Evolutionary conservation across 2,888 invertebrate genomes (phyloP).

Genomic region (Callosobruchus maculatus): DNA sequence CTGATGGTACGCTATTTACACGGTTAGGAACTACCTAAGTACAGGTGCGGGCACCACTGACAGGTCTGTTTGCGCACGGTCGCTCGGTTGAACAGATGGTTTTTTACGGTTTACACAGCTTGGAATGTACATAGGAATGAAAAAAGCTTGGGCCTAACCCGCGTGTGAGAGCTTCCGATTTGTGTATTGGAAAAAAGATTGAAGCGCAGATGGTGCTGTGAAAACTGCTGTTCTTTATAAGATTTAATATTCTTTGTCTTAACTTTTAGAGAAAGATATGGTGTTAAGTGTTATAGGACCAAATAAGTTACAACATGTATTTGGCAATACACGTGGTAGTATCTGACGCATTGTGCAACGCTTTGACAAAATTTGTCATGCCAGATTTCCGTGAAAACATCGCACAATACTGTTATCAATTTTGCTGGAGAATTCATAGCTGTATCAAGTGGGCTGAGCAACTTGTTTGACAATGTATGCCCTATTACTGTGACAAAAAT

Average conservation of each 20-base stretch:
- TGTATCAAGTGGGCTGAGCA: too few species aligned
- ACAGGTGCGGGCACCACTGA: constrained; percentile 1
- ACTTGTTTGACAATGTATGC: too few species aligned
- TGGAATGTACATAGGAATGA: not conserved
- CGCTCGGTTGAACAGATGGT: not conserved
- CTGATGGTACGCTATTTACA: constrained; percentile 9
- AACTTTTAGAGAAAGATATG: too few species aligned
- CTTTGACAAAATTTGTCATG: too few species aligned
- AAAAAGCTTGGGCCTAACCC: not conserved
- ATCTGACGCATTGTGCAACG: too few species aligned
- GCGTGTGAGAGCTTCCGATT: not conserved
- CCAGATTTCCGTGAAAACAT: too few species aligned
- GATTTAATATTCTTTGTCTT: not conserved
- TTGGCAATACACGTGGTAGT: too few species aligned
- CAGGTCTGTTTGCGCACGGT: constrained; percentile 1
- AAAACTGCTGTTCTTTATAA: not conserved
- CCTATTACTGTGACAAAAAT: too few species aligned
- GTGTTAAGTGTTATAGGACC: too few species aligned
- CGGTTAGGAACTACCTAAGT: not conserved
- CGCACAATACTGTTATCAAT: too few species aligned
- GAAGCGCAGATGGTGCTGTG: not conserved
- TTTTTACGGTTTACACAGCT: not conserved
- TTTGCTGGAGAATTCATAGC: too few species aligned
- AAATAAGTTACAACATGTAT: too few species aligned
- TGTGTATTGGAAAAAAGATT: not conserved